Percentiles rank a stretch among this genome's conserved stretches.
Evolutionary conservation across 2,797 vertebrate genomes (phyloP).

Genomic region (Caiman crocodilus): DNA sequence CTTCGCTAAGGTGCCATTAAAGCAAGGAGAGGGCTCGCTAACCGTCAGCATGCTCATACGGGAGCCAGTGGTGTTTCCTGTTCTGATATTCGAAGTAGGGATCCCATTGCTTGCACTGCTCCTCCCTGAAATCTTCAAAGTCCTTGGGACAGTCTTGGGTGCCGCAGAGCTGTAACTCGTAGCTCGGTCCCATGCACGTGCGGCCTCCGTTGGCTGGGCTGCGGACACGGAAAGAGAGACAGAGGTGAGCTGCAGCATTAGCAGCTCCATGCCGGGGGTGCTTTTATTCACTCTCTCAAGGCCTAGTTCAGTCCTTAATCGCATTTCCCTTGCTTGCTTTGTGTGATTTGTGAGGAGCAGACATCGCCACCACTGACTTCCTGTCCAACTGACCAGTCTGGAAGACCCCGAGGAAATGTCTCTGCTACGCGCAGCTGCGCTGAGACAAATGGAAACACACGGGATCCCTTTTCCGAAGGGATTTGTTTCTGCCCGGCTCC

Average conservation of each 20-base stretch:
- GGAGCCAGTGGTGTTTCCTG: constrained; percentile 93
- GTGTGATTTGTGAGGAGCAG: background rate
- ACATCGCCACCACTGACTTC: background rate
- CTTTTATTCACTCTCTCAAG: background rate
- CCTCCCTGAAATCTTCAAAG: constrained; percentile 90
- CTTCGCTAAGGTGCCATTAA: background rate
- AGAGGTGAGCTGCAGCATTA: background rate
- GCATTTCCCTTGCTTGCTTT: background rate
- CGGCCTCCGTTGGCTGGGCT: constrained; percentile 95
- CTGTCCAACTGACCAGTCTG: background rate
- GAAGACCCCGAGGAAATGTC: background rate
- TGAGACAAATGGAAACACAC: background rate
- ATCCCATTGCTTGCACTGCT: constrained; percentile 92
- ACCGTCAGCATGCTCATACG: constrained; percentile 95
- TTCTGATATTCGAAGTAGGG: constrained; percentile 89
- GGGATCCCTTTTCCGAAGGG: background rate
- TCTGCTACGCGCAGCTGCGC: background rate
- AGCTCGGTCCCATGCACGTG: constrained; percentile 88
- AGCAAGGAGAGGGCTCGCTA: constrained; percentile 59
- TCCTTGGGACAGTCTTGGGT: constrained; percentile 89
- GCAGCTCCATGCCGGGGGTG: background rate
- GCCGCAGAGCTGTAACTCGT: constrained; percentile 95
- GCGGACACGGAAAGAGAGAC: background rate
- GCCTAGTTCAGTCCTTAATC: background rate
- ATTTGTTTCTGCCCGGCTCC: fast-evolving